Evolutionary conservation across 2,797 vertebrate genomes (phyloP), one percentile per base, ranked within the genome.

Genomic region (Neopelma chrysocephalum): DNA sequence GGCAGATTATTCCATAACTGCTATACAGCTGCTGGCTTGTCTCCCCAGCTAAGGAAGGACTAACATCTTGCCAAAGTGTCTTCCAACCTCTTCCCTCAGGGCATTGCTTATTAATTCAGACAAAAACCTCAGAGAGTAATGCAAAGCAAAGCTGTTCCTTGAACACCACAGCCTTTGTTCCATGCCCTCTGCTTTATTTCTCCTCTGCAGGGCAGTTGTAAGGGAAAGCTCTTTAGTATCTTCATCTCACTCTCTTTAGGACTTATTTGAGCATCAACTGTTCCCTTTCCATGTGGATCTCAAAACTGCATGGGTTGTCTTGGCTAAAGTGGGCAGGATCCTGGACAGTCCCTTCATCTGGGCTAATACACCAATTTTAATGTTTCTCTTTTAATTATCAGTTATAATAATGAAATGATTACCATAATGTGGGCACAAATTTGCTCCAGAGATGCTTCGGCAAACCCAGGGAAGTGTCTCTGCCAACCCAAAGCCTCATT

Each of bases 31-130:
- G 90, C 90, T 95, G 93, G 60, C 71, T 87, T 80, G 78, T 78
- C 89, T 96, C 75, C 54, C 34, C 82, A 82, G 2, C 90, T 89
- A 78, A 95, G 75, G 84, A 87, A 89, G 61, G 84, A 29, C 66
- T 77, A 91, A 91, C 56, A 78, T 96, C 78, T 91, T 94, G 93
- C 93, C 94, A 92, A 82, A 87, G 88, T 66, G 73, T 93, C 78
- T 94, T 93, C 93, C 86, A 89, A 5, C 54, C 54, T 72, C 86
- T 83, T 81, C 86, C 94, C 86, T 90, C 29, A 45, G 92, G 96
- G 83, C 75, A 53, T 3, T 82, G 47, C 80, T 97, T 92, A 95
- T 96, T 96, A 95, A 96, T 95, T 94, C 92, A 82, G 92, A 90
- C 87, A 91, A 87, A 96, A 95, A 26, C 84, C 89, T 87, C 51